Evolutionary conservation across 2,888 invertebrate genomes (phyloP), one percentile per base, ranked within the genome.

Genomic region (Neoascia interrupta): DNA sequence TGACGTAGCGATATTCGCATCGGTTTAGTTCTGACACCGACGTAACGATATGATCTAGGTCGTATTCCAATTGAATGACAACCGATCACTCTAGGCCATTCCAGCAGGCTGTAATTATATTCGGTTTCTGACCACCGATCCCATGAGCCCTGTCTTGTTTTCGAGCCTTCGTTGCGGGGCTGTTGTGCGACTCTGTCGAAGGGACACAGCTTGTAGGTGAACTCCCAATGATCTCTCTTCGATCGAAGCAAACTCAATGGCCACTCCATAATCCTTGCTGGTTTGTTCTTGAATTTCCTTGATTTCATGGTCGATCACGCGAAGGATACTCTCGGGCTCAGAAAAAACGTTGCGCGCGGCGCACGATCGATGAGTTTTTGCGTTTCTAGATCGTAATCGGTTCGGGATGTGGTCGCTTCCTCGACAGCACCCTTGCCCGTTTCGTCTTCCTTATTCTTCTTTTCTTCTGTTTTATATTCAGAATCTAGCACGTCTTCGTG

Each of bases 41-140:
- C 4, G 92, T 90, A 11, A 99, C 86, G 88, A 93, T 93, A 82
- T 95, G 95, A 86, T 97, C 97, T 81, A 93, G 90, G 5, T 97
- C 98, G 89, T 99, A 99, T 28, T 90, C 91, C 13, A 99, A 88
- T 80, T 91, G 90, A 70, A 98, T 96, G 79, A 92, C 90, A 0
- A 96, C 95, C 5, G 96, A 94, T 83, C 99, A 92, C 73, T 95
- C 93, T 0, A 99, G 99, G 0, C 99, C 99, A 87, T 99, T 99
- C 99, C 99, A 99, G 88, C 99, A 99, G 90, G 1, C 92, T 90
- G 87, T 98, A 99, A 86, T 93, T 94, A 83, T 94, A 92, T 6
- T 92, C 92, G 5, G 92, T 93, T 1, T 95, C 96, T 23, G 90
- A 90, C 99, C 99, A 99, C 74, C 92, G 92, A 60, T 94, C 94